These are phyloP conservation scores for Dione vanillae DNA, from an alignment of 2,888 invertebrate species.

Conservation along the genomic window DNA sequence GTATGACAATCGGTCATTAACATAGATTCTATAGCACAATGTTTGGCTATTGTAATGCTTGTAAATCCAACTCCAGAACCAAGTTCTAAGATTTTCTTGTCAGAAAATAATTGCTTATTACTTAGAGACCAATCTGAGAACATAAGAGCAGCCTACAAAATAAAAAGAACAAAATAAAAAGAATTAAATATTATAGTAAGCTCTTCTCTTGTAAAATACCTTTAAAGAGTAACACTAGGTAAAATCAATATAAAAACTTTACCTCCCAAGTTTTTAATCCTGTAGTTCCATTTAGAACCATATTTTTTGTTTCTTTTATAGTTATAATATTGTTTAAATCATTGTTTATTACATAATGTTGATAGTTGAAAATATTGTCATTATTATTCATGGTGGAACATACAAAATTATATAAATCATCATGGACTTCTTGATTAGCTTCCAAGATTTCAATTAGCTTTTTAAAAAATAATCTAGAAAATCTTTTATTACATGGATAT, in stretches of 20 bases:
- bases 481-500: conserved; percentile 86
- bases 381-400: conserved; percentile 75
- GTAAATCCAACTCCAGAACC: conserved; percentile 91
- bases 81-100: conserved; percentile 87
- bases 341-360: conserved; percentile 85
- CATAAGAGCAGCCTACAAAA: conserved; percentile 86
- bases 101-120: conserved; percentile 77
- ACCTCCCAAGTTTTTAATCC: conserved; percentile 92
- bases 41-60: conserved; percentile 85
- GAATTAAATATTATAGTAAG: neutral
- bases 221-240: neutral
- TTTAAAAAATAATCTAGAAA: conserved; percentile 87
- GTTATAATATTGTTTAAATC: conserved; percentile 74
- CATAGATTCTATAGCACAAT: conserved; percentile 81
- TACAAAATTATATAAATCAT: conserved; percentile 86
- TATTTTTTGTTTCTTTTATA: conserved; percentile 88
- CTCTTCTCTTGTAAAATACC: neutral
- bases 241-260: conserved; percentile 39
- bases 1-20: conserved; percentile 88
- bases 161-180: conserved; percentile 37
- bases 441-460: conserved; percentile 85
- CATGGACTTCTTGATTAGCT: conserved; percentile 84
- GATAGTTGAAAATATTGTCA: conserved; percentile 78
- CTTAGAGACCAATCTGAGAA: conserved; percentile 88
- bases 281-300: conserved; percentile 91